Percentiles rank a stretch among this genome's conserved stretches.
Conservation (phyloP, 2,888 invertebrate genomes). For the Leptinotarsa rubiginosa region DNA sequence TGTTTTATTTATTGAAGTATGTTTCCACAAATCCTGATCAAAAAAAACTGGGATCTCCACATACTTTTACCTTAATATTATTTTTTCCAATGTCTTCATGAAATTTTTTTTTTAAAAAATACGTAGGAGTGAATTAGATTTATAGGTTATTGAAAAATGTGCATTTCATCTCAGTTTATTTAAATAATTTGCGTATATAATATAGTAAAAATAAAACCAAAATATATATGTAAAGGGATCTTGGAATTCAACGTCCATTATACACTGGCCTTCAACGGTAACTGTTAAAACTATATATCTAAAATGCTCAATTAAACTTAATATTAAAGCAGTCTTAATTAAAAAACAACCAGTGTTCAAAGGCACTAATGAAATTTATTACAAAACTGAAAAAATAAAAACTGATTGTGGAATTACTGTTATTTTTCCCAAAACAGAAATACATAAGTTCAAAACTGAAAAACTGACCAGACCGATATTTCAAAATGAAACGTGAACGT, state of each 20-base stretch:
- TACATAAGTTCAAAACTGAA: neutral
- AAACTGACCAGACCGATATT: neutral
- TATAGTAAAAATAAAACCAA: conserved; percentile 4
- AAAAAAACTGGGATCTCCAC: no score
- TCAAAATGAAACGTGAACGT: neutral
- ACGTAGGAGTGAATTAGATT: no score
- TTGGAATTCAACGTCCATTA: neutral
- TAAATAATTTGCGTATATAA: conserved; percentile 12
- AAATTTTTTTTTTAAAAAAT: no score
- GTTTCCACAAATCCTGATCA: no score
- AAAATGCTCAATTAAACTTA: neutral
- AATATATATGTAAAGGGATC: conserved; percentile 10
- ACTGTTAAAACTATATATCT: neutral
- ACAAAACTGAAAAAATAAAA: neutral
- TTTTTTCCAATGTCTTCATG: no score
- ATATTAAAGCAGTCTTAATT: conserved; percentile 3
- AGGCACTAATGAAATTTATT: neutral
- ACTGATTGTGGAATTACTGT: neutral
- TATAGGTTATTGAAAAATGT: neutral
- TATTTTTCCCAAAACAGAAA: neutral
- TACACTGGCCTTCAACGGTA: conserved; percentile 2
- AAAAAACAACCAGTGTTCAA: neutral
- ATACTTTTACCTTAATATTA: no score
- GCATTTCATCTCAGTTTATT: conserved; percentile 1
- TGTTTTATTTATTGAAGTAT: neutral